phyloP scores from a whole-genome alignment of 2,888 invertebrate genomes.

The Peribatodes rhomboidaria region DNA sequence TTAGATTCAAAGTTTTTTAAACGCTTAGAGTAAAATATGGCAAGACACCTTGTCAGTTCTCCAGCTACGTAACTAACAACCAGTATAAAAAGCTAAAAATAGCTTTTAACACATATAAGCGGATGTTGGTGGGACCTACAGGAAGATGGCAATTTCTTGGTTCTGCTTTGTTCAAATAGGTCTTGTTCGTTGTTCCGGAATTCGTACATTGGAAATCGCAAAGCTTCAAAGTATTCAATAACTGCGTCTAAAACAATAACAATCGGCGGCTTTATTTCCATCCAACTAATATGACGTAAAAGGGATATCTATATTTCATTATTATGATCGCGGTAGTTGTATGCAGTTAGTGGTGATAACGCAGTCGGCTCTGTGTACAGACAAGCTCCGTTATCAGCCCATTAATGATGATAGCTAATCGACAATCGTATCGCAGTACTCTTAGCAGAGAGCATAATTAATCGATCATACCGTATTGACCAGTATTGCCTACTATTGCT shows the following conservation, averaged over 20 bases:
- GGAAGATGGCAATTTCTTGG: background rate
- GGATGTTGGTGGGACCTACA: no score
- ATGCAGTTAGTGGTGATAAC: conserved; percentile 42
- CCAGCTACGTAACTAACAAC: no score
- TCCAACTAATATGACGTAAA: conserved; percentile 37
- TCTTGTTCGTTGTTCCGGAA: background rate
- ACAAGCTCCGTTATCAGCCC: conserved; percentile 52
- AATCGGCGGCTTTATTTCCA: conserved; percentile 3
- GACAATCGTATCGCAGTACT: conserved; percentile 38
- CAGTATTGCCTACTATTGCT: conserved; percentile 47
- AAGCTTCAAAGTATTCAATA: background rate
- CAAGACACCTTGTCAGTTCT: no score
- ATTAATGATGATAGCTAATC: conserved; percentile 50
- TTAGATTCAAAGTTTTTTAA: no score
- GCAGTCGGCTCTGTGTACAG: conserved; percentile 42
- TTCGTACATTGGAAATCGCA: background rate
- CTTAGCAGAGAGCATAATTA: conserved; percentile 49
- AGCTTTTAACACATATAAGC: no score
- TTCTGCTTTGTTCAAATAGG: background rate
- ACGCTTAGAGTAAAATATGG: no score
- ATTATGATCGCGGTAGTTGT: conserved; percentile 38
- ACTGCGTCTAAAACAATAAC: background rate
- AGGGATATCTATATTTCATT: conserved; percentile 40
- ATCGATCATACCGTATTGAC: conserved; percentile 46
- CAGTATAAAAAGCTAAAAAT: no score